Percentiles rank a stretch among this genome's conserved stretches.
These are phyloP conservation scores for Gobiocypris rarus DNA, from an alignment of 2,113 vertebrate genomes.

Conservation along the genomic window DNA sequence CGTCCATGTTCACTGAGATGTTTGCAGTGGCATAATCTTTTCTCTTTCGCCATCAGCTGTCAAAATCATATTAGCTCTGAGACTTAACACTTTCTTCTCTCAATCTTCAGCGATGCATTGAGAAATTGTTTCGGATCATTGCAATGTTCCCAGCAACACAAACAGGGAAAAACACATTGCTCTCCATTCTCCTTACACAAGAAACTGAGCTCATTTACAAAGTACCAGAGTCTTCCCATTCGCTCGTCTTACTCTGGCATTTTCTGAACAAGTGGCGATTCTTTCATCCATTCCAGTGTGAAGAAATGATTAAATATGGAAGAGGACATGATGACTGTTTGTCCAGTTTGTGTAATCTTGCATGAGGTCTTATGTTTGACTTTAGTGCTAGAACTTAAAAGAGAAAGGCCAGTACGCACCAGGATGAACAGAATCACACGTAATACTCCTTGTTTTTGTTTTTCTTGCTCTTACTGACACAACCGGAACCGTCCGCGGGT, in stretches of 20 bases:
- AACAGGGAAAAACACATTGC: neutral
- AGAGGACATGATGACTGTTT: conserved; percentile 73
- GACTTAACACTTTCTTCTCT: neutral
- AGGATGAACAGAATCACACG: conserved; percentile 83
- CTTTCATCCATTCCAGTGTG: conserved; percentile 71
- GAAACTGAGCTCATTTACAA: conserved; percentile 56
- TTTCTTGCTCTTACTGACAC: conserved; percentile 96
- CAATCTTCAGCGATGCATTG: neutral
- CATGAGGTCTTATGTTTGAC: conserved; percentile 73
- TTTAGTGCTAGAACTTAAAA: conserved; percentile 38
- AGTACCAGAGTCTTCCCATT: conserved; percentile 75
- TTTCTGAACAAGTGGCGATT: too few relatives aligned
- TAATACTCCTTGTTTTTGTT: conserved; percentile 99
- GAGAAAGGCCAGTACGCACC: neutral
- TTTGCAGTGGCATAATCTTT: conserved; percentile 51
- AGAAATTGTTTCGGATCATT: too few relatives aligned
- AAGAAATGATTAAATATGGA: conserved; percentile 71
- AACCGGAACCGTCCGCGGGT: conserved; percentile 89
- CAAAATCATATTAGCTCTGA: conserved; percentile 73
- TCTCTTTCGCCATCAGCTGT: conserved; percentile 74
- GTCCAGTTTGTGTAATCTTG: conserved; percentile 81
- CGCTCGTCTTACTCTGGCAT: too few relatives aligned
- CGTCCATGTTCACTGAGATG: conserved; percentile 90
- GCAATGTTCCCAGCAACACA: neutral
- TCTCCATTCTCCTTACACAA: conserved; percentile 71